A percentile compares a stretch with the other conserved stretches of the same genome.
These are phyloP conservation scores for Platycheirus rosarum DNA, from an alignment of 2,888 invertebrate species.

Conservation along the genomic window DNA sequence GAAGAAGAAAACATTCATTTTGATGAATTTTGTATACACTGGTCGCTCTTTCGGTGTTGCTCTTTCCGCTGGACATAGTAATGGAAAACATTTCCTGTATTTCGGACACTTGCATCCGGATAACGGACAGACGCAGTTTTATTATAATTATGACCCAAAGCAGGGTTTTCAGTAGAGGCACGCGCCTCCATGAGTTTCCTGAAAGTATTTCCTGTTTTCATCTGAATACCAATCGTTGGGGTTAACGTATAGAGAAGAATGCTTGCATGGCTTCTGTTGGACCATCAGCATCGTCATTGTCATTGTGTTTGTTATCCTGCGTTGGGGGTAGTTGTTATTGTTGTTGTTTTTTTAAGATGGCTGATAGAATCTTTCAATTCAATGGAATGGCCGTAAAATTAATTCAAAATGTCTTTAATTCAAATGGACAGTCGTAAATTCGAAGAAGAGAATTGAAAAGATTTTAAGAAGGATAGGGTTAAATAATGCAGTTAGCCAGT, in stretches of 20 bases:
- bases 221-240: slow-evolving; percentile 58
- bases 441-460: too few species aligned
- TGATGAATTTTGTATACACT: slow-evolving; percentile 40
- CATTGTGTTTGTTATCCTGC: slow-evolving; percentile 47
- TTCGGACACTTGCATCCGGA: slow-evolving; percentile 73
- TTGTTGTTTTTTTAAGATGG: neutral
- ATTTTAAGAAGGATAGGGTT: too few species aligned
- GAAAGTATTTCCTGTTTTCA: slow-evolving; percentile 69
- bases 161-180: slow-evolving; percentile 59
- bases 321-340: neutral
- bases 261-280: slow-evolving; percentile 11
- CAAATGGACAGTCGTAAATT: too few species aligned
- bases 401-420: too few species aligned
- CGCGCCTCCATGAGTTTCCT: slow-evolving; percentile 72
- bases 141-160: slow-evolving; percentile 74
- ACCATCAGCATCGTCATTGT: too few species aligned
- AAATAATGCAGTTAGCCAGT: too few species aligned
- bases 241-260: slow-evolving; percentile 11
- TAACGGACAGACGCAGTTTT: slow-evolving; percentile 69
- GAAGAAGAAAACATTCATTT: slow-evolving; percentile 37
- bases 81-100: slow-evolving; percentile 72
- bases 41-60: neutral
- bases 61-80: slow-evolving; percentile 63
- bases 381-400: too few species aligned
- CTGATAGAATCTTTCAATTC: too few species aligned